Evolutionary conservation across 2,888 invertebrate species (phyloP), one percentile per base, ranked within the genome.

Genomic region (Griposia aprilina): DNA sequence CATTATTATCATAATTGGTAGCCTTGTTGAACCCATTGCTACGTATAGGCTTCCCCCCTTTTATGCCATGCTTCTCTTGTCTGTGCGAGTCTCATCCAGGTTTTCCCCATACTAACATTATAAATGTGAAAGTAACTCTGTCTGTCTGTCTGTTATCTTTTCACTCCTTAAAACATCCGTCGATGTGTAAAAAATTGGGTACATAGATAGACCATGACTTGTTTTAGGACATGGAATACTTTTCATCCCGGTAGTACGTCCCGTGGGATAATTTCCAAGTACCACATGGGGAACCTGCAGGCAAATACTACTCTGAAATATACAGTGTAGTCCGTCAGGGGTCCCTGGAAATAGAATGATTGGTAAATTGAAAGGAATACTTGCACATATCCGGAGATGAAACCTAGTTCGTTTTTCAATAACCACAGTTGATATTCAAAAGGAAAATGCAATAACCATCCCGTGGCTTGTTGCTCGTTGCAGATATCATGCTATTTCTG

Each of bases 291-390:
- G 4, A 55, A 23, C 10, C 23, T 11, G 10, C 2, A 4, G 23
- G 23, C 55, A 59, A n/a, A 26, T 2, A 26, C 13, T 2, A 15
- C 6, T 26, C 57, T 26, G n/a, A n/a, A 62, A 23, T 17, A 41
- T n/a, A 30, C 26, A 17, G 50, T 20, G 5, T n/a, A 74, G 59
- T 48, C 26, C 11, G 30, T 57, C 81, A 23, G 48, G 48, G 26
- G 17, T 74, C 11, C 55, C 5, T 26, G 41, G 17, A 75, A 82
- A 82, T 82, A 8, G 23, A 59, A 65, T 79, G n/a, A 82, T 75
- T 65, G n/a, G n/a, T 36, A 65, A 57, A 82, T 65, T 79, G 82
- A 30, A 59, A 30, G 20, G 82, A 82, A 59, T 75, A 30, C 23
- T 62, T 60, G 45, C 26, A 13, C 45, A 62, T 71, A 26, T 52